Evolutionary conservation across 2,113 vertebrate species (phyloP).

Genomic region (Parus major): DNA sequence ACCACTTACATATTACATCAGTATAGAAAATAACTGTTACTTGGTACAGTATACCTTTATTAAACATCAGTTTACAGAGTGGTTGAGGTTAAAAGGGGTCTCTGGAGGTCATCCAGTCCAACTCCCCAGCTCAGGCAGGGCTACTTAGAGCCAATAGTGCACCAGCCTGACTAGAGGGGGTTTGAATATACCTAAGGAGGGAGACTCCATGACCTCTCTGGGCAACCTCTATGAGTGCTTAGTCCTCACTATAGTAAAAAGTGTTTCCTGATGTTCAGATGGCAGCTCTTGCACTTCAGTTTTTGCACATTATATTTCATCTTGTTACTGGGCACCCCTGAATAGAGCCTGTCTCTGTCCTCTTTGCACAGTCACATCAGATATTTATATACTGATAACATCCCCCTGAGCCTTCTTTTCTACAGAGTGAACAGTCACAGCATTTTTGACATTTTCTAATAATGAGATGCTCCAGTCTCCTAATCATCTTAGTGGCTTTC

Average conservation of each 20-base stretch:
- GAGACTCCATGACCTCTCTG: not conserved
- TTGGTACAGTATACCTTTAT: not conserved
- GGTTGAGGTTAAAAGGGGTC: not conserved
- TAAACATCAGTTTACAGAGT: not conserved
- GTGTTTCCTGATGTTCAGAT: not conserved
- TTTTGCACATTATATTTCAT: not conserved
- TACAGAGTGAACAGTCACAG: not conserved
- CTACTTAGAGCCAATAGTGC: not conserved
- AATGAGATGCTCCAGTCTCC: not conserved
- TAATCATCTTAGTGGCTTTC: not conserved
- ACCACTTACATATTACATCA: not conserved
- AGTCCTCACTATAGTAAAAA: not conserved
- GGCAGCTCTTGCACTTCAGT: not conserved
- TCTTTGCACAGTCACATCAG: not conserved
- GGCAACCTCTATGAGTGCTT: not conserved
- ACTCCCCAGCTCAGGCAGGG: rapidly evolving
- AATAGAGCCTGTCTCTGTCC: not conserved
- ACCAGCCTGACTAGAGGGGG: no score
- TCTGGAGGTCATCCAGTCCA: not conserved
- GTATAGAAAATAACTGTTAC: not conserved
- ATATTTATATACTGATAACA: not conserved
- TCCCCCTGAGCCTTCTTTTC: not conserved
- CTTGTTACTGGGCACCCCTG: not conserved
- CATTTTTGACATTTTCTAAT: not conserved
- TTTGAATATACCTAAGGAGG: not conserved